Percentiles rank a stretch among this genome's conserved stretches.
Conservation (phyloP, 1,140 invertebrate genomes). For the Antheraea pernyi region DNA sequence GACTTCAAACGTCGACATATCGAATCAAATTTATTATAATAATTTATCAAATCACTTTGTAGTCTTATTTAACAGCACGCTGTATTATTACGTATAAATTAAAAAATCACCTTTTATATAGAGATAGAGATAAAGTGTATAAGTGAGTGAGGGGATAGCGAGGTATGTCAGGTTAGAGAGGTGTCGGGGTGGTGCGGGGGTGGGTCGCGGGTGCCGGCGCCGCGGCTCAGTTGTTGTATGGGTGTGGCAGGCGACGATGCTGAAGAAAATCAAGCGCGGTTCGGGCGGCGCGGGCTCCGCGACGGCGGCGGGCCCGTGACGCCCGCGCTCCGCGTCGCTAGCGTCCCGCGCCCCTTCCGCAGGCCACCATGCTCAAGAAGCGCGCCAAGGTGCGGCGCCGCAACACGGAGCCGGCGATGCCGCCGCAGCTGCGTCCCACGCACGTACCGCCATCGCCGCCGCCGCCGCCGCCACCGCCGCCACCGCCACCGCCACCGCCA, state of each 20-base stretch:
- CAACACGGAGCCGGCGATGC: conserved; percentile 94
- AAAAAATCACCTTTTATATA: background rate
- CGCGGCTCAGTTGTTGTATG: conserved; percentile 40
- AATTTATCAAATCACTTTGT: background rate
- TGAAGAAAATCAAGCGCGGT: conserved; percentile 98
- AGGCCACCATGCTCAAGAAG: conserved; percentile 94
- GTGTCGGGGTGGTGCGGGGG: background rate
- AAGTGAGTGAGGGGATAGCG: background rate
- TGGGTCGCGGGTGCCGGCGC: conserved; percentile 19
- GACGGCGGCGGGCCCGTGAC: conserved; percentile 63
- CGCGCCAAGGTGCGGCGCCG: conserved; percentile 96
- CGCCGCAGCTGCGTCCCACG: conserved; percentile 61
- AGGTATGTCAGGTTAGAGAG: conserved; percentile 2
- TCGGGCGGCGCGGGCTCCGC: conserved; percentile 50
- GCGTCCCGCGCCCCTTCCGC: conserved; percentile 77
- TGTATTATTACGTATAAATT: background rate
- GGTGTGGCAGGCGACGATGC: conserved; percentile 88
- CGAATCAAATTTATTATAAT: background rate
- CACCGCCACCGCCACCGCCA: conserved; percentile 20
- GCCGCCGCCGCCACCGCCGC: conserved; percentile 63
- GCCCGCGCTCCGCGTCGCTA: conserved; percentile 35
- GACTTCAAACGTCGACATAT: background rate
- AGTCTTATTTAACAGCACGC: background rate
- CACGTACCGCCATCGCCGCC: conserved; percentile 26
- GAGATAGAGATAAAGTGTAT: background rate